These are phyloP conservation scores for Barypeithes pellucidus DNA, from an alignment of 2,888 invertebrate genomes.

Conservation along the genomic window DNA sequence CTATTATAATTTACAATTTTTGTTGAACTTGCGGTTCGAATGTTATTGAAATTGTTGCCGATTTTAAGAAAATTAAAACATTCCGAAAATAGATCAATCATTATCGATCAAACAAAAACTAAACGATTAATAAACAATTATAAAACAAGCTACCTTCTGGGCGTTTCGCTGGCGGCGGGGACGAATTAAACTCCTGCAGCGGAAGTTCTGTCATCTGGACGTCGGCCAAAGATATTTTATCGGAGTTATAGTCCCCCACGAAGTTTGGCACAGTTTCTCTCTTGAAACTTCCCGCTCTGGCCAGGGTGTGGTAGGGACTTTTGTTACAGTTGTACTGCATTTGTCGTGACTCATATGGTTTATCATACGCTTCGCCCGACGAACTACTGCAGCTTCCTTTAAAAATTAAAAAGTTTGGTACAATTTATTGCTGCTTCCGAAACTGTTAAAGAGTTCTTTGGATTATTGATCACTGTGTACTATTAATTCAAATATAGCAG, in stretches of 20 bases:
- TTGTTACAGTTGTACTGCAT: constrained; percentile 64
- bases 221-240: constrained; percentile 76
- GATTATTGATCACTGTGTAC: too few species aligned
- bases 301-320: constrained; percentile 72
- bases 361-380: constrained; percentile 75
- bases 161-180: constrained; percentile 74
- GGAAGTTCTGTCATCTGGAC: constrained; percentile 78
- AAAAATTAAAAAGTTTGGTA: constrained; percentile 21
- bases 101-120: constrained; percentile 3
- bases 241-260: constrained; percentile 77
- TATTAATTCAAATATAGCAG: too few species aligned
- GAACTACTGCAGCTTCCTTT: constrained; percentile 81
- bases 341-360: constrained; percentile 64
- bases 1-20: too few species aligned
- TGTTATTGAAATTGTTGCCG: too few species aligned
- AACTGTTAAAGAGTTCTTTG: too few species aligned
- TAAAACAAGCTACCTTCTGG: constrained; percentile 67
- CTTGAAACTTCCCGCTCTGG: constrained; percentile 73
- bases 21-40: too few species aligned
- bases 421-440: too few species aligned
- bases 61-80: too few species aligned
- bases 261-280: constrained; percentile 74
- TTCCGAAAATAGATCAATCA: too few species aligned
- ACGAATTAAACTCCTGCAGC: constrained; percentile 76
- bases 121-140: constrained; percentile 11